Evolutionary conservation across 2,113 vertebrate genomes (phyloP), one percentile per base, ranked within the genome.

Genomic region (Amblyopsis rosae): DNA sequence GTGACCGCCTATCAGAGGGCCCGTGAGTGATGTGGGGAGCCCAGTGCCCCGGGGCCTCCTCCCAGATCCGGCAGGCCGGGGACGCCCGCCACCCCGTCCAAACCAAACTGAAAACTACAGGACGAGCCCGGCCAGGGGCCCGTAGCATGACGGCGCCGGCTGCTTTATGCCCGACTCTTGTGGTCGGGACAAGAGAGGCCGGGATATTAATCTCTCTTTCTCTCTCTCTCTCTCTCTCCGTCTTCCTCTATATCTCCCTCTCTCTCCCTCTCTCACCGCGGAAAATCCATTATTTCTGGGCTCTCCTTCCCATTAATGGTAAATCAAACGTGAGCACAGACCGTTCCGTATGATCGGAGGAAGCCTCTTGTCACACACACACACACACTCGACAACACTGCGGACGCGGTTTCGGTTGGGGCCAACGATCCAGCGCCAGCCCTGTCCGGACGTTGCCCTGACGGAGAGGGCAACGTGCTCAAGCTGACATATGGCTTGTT

Each of bases 21-120:
- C 76, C 77, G 69, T 86, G 87, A 93, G 85, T 93, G 91, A 93
- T 92, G 92, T 93, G 91, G 93, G 79, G 87, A 91, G 89, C 80
- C 83, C 85, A 80, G 82, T 69, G 88, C 84, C 82, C 84, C 84
- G 86, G 26, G 26, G 26, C 26, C 26, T 91, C 82, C 80, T 90
- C 83, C 87, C 80, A 85, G 78, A 82, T 83, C 86, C 85, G 82
- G 72, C 77, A 85, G 86, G 79, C 86, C 87, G 82, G 87, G 26
- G 83, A 88, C 77, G 86, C 79, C 84, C 87, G 85, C 73, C 26
- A 26, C 26, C 83, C 84, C 80, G 83, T 91, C 86, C 90, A 89
- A 90, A 91, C 90, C 89, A 88, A 87, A 90, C 85, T 89, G 79
- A 86, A 89, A 90, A 89, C 82, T 86, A 86, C 78, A 90, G 89